Percentiles rank a stretch among this genome's conserved stretches.
Evolutionary conservation across 2,113 vertebrate species (phyloP).

Genomic region (Amphiprion percula): DNA sequence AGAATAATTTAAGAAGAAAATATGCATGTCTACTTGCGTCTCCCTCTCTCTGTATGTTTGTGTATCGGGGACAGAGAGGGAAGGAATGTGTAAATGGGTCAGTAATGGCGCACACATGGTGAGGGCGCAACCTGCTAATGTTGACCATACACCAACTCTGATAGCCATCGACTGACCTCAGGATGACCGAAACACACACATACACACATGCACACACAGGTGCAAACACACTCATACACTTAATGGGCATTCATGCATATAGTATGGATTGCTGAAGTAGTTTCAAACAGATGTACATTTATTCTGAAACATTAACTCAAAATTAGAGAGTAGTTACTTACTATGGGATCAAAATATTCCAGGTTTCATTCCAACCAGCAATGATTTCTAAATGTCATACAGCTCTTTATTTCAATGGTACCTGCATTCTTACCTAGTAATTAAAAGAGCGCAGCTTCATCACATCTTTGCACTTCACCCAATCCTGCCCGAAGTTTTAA

Average conservation of each 20-base stretch:
- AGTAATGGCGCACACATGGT: slow-evolving; percentile 57
- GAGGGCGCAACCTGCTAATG: slow-evolving; percentile 37
- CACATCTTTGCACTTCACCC: neutral
- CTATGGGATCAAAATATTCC: neutral
- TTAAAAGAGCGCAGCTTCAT: neutral
- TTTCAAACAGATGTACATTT: slow-evolving; percentile 8
- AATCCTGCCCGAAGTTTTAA: too few species aligned
- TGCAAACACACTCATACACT: neutral
- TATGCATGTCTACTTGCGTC: neutral
- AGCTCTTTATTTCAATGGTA: neutral
- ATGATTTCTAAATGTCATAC: neutral
- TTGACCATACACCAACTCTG: slow-evolving; percentile 35
- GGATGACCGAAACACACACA: slow-evolving; percentile 1
- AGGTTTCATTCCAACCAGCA: neutral
- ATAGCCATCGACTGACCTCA: slow-evolving; percentile 54
- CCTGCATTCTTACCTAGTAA: neutral
- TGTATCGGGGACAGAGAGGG: neutral
- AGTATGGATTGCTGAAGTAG: neutral
- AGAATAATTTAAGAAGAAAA: neutral
- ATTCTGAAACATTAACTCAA: neutral
- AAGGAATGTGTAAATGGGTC: slow-evolving; percentile 28
- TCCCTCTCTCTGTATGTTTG: neutral
- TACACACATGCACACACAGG: neutral
- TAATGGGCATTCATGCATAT: neutral
- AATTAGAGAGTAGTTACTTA: neutral